Percentiles rank a stretch among this genome's conserved stretches.
Conservation (phyloP, 2,113 vertebrate genomes). For the Burhinus bistriatus region DNA sequence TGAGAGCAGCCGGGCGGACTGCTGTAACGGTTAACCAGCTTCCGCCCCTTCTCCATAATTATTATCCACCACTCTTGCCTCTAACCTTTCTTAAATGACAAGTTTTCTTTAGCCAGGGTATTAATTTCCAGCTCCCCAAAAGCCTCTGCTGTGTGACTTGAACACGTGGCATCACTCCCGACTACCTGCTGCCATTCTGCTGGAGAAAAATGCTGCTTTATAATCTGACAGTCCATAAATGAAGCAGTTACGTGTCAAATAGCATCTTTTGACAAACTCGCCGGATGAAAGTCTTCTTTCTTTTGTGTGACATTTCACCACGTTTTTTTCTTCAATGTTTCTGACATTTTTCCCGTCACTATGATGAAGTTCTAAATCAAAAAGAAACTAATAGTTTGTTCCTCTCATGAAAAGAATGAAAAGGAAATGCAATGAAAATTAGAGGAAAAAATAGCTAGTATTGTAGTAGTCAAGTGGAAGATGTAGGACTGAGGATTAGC, state of each 20-base stretch:
- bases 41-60: background rate
- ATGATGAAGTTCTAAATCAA: background rate
- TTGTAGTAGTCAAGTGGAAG: background rate
- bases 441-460: background rate
- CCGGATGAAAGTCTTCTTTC: background rate
- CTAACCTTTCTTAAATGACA: background rate
- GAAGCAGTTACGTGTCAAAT: background rate
- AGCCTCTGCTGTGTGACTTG: background rate
- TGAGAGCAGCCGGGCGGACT: accelerated
- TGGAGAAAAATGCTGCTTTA: background rate
- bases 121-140: background rate
- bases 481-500: background rate
- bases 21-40: background rate
- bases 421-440: background rate
- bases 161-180: background rate
- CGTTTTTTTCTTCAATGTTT: background rate
- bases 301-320: background rate
- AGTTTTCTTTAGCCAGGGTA: background rate
- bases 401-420: background rate
- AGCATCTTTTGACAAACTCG: background rate
- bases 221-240: background rate
- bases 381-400: background rate
- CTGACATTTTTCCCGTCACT: constrained; percentile 1
- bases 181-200: background rate
- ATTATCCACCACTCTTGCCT: background rate